These are phyloP conservation scores for Phalanger gymnotis DNA, from an alignment of 2,797 vertebrate species.

Conservation along the genomic window DNA sequence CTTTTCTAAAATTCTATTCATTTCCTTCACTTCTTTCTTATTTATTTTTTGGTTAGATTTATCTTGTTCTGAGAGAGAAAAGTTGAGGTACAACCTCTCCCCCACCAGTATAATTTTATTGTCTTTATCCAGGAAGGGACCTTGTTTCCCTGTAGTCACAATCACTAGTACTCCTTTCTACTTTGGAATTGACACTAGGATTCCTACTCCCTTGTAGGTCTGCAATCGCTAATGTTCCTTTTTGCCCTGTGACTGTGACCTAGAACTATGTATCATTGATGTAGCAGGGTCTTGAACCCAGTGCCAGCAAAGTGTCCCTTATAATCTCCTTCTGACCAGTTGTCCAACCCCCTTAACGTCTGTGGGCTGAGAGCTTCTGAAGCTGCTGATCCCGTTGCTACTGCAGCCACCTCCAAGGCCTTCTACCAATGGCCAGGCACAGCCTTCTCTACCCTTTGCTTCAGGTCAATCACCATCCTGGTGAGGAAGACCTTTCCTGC, in stretches of 20 bases:
- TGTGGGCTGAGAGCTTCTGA: neutral
- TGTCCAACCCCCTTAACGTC: neutral
- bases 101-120: neutral
- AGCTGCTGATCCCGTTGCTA: neutral
- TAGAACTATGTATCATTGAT: neutral
- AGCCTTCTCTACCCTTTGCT: neutral
- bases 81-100: neutral
- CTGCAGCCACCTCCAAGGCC: neutral
- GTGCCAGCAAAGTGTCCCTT: neutral
- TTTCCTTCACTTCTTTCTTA: neutral
- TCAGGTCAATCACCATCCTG: neutral
- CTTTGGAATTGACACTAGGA: no score
- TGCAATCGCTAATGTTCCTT: neutral
- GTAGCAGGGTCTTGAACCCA: neutral
- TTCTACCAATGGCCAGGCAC: neutral
- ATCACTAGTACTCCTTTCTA: neutral
- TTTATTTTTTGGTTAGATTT: neutral
- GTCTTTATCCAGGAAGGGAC: neutral
- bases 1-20: neutral
- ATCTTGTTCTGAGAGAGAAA: neutral
- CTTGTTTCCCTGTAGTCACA: neutral
- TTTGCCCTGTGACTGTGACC: neutral
- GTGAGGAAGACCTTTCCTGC: neutral
- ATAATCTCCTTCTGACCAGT: neutral
- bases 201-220: neutral